phyloP scores from a whole-genome alignment of 2,113 vertebrate species.

The Daphoenositta chrysoptera region DNA sequence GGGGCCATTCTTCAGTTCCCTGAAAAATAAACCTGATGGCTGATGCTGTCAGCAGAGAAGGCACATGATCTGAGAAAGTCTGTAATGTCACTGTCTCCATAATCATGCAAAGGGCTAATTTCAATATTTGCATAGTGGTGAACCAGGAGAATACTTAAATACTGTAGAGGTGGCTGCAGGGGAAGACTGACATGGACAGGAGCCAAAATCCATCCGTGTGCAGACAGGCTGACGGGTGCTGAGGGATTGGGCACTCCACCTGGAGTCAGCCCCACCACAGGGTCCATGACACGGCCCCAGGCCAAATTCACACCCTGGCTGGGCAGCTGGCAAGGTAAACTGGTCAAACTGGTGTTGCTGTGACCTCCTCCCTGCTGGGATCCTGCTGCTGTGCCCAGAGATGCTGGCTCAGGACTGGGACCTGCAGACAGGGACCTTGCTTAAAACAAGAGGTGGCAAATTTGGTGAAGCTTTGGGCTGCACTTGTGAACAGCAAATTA shows the following conservation, averaged over 20 bases:
- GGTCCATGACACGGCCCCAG: background rate
- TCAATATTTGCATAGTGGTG: conserved; percentile 24
- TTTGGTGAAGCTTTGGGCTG: background rate
- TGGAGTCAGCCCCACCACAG: background rate
- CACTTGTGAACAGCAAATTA: background rate
- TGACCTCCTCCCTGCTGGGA: background rate
- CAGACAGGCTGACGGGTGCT: background rate
- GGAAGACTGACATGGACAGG: background rate
- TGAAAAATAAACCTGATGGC: background rate
- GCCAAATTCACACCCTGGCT: background rate
- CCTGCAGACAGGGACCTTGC: background rate
- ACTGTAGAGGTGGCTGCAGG: background rate
- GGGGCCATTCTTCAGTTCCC: background rate
- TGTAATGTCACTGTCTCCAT: background rate
- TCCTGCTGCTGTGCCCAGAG: background rate
- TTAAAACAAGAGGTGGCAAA: background rate
- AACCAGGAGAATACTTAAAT: conserved; percentile 15
- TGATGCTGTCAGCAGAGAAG: background rate
- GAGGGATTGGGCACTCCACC: background rate
- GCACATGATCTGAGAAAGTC: background rate
- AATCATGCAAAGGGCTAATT: background rate
- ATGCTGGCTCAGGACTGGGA: accelerated
- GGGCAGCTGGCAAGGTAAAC: background rate
- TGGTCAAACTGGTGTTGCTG: background rate
- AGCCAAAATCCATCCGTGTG: background rate